Evolutionary conservation across 2,888 invertebrate genomes (phyloP).

Genomic region (Eueremaeus valkanovi): DNA sequence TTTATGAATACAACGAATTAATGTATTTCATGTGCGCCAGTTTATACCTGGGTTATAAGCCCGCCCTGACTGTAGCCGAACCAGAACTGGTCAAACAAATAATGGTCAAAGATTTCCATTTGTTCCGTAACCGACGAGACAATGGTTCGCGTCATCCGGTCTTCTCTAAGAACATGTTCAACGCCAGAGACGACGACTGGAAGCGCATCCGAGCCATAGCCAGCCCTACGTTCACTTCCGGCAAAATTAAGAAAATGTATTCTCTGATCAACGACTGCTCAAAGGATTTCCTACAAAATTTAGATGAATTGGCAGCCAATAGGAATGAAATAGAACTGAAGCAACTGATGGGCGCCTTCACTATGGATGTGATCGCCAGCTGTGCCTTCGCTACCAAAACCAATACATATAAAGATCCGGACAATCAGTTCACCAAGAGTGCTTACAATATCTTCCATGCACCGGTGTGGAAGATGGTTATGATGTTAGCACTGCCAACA

Average conservation of each 20-base stretch:
- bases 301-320: background rate
- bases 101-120: constrained; percentile 29
- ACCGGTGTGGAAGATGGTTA: background rate
- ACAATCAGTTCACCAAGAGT: background rate
- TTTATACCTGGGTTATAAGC: background rate
- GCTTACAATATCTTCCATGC: background rate
- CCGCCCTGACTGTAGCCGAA: background rate
- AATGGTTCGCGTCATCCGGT: background rate
- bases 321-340: background rate
- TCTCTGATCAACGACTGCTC: constrained; percentile 9
- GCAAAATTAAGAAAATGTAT: constrained; percentile 30
- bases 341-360: constrained; percentile 57
- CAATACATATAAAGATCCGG: constrained; percentile 50
- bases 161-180: background rate
- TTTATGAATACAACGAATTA: too few species aligned
- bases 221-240: constrained; percentile 18
- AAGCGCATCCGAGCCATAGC: constrained; percentile 29
- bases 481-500: background rate
- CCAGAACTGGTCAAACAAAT: constrained; percentile 29
- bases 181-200: constrained; percentile 18
- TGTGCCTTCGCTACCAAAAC: constrained; percentile 62
- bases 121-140: constrained; percentile 6
- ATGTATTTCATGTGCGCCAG: background rate
- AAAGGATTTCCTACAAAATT: background rate
- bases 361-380: constrained; percentile 62